Percentiles rank a stretch among this genome's conserved stretches.
These are phyloP conservation scores for Eonycteris spelaea DNA, from an alignment of 2,113 vertebrate species.

Conservation along the genomic window DNA sequence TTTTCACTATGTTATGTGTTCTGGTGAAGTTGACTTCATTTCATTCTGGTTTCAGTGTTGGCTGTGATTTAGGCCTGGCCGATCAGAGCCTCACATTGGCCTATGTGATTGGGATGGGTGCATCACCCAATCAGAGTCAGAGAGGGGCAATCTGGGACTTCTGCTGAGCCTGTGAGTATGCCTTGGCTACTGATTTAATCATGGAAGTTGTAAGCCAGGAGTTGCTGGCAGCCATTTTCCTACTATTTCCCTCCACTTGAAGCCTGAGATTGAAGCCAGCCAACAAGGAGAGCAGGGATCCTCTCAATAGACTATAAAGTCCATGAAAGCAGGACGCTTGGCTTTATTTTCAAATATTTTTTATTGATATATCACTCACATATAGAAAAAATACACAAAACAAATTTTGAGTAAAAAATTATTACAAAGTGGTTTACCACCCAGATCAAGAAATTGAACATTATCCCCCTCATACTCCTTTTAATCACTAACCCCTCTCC, in stretches of 20 bases:
- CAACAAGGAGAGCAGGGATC: background rate
- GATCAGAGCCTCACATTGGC: background rate
- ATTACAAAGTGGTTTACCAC: constrained; percentile 1
- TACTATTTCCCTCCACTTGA: background rate
- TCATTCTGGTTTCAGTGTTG: background rate
- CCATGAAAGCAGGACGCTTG: background rate
- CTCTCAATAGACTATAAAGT: background rate
- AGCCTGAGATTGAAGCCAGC: background rate
- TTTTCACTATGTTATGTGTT: background rate
- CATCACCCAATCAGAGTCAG: background rate
- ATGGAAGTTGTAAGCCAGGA: background rate
- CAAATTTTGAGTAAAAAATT: constrained; percentile 10
- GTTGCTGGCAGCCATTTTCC: background rate
- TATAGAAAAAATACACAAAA: background rate
- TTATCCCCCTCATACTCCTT: background rate
- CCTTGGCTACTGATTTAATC: background rate
- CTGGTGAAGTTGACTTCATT: background rate
- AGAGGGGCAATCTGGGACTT: background rate
- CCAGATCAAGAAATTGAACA: background rate
- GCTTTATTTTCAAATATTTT: constrained; percentile 24
- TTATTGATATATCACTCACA: background rate
- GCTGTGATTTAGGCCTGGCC: background rate
- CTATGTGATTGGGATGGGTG: background rate
- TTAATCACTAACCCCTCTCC: background rate
- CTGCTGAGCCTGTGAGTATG: background rate